Conservation (phyloP, 2,888 invertebrate species). For the Kryphioiulus occultus region DNA sequence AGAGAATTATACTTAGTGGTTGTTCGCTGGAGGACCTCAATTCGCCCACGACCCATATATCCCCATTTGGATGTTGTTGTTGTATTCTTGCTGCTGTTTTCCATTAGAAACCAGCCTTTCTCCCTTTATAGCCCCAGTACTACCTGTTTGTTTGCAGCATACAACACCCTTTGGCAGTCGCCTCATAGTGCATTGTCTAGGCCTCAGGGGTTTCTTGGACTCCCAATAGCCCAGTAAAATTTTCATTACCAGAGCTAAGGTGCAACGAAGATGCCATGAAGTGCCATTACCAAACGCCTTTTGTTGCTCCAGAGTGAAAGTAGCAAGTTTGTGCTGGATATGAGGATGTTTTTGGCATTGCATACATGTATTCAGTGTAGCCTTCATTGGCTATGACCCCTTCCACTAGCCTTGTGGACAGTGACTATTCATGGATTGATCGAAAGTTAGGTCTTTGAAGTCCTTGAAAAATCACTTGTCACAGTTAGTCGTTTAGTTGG, state of each 20-base stretch:
- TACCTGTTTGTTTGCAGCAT: neutral
- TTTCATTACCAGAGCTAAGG: neutral
- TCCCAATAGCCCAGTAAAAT: neutral
- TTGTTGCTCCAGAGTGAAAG: neutral
- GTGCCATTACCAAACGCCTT: neutral
- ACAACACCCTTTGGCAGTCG: conserved; percentile 7
- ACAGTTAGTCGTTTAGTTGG: no score
- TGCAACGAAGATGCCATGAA: neutral
- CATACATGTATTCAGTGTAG: neutral
- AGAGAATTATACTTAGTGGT: neutral
- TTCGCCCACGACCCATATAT: neutral
- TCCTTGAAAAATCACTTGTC: no score
- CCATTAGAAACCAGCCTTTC: neutral
- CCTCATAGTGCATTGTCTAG: neutral
- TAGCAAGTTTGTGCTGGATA: neutral
- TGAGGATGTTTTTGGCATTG: neutral
- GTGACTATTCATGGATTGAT: no score
- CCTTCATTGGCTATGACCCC: no score
- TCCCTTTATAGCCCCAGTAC: neutral
- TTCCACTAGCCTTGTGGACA: neutral
- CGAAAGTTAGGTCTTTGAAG: no score
- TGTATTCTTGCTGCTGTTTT: neutral
- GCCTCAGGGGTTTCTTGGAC: neutral
- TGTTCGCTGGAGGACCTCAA: neutral
- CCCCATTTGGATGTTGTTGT: neutral